Conservation (phyloP, 1,140 invertebrate genomes). For the Mycetomoellerius zeteki region DNA sequence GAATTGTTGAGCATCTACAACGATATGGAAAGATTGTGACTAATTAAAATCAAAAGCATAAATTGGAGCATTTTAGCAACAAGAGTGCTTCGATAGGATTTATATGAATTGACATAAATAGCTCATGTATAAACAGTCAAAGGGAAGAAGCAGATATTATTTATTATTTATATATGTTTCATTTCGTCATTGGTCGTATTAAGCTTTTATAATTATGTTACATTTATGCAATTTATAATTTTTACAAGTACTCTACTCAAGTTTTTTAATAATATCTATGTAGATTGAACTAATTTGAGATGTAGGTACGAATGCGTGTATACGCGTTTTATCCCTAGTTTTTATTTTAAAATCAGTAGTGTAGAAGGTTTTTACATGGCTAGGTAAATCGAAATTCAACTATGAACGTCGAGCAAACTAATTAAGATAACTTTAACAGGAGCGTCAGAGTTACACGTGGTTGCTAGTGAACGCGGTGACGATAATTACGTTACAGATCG, state of each 20-base stretch:
- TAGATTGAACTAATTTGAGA: background rate
- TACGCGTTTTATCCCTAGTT: background rate
- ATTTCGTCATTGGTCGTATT: background rate
- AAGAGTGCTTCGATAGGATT: conserved; percentile 6
- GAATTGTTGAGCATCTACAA: conserved; percentile 16
- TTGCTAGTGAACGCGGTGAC: conserved; percentile 31
- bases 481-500: conserved; percentile 63
- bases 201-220: background rate
- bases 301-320: background rate
- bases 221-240: background rate
- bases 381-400: conserved; percentile 44
- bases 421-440: conserved; percentile 63
- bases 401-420: conserved; percentile 45
- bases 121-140: background rate
- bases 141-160: background rate
- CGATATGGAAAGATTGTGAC: conserved; percentile 1
- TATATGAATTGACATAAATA: conserved; percentile 21
- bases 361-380: conserved; percentile 13
- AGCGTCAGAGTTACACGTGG: conserved; percentile 42
- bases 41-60: background rate
- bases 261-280: background rate
- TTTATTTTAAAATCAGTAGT: conserved; percentile 24
- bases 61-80: background rate
- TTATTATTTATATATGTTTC: background rate
- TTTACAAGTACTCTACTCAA: background rate